A percentile compares a stretch with the other conserved stretches of the same genome.
Conservation (phyloP, 2,797 vertebrate species). For the Cirrhinus molitorella region DNA sequence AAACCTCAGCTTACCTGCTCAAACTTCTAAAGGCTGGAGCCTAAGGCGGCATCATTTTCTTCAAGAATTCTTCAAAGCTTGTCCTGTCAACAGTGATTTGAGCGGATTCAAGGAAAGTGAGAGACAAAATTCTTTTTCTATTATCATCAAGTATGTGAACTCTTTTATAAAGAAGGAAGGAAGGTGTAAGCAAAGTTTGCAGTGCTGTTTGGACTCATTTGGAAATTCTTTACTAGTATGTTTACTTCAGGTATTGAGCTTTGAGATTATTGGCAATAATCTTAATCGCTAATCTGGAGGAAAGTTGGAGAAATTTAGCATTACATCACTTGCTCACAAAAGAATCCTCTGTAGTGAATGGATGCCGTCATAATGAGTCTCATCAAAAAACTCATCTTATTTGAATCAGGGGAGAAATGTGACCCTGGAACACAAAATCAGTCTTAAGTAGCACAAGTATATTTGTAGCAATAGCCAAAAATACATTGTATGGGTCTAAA, state of each 20-base stretch:
- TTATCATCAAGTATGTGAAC: slow-evolving; percentile 10
- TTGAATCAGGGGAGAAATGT: too few relatives aligned
- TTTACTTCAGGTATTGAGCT: background rate
- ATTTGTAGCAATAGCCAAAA: too few relatives aligned
- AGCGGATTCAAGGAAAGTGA: background rate
- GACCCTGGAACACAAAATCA: too few relatives aligned
- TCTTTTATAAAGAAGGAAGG: background rate
- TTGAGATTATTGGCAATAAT: too few relatives aligned
- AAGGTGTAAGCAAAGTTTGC: background rate
- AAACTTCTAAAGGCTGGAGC: background rate
- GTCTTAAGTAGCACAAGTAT: too few relatives aligned
- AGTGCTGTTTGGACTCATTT: background rate
- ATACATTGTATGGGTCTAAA: too few relatives aligned
- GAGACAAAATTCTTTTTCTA: background rate
- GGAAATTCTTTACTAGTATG: too few relatives aligned
- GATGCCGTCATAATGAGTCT: too few relatives aligned
- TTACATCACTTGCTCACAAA: background rate
- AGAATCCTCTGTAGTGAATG: background rate
- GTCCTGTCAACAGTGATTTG: slow-evolving; percentile 9
- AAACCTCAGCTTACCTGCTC: background rate
- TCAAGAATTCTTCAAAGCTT: background rate
- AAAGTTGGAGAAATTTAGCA: too few relatives aligned
- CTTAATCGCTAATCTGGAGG: too few relatives aligned
- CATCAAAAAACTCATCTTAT: too few relatives aligned
- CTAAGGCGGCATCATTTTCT: background rate